Percentiles rank a stretch among this genome's conserved stretches.
phyloP scores from a whole-genome alignment of 2,113 vertebrate genomes.

The Tricholaema leucomelas region DNA sequence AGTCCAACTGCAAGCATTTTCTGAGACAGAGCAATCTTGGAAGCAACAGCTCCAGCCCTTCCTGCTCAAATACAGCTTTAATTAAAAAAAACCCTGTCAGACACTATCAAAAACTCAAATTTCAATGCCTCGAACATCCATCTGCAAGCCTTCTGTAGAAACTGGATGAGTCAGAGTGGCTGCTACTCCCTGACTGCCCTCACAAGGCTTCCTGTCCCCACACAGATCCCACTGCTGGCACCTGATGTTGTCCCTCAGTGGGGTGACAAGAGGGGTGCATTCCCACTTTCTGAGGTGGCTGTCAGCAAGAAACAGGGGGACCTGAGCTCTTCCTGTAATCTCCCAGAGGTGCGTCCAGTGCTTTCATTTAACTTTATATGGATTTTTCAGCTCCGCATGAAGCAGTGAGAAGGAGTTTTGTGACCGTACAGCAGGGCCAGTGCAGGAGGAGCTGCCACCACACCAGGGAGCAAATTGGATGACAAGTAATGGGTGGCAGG shows the following conservation, averaged over 20 bases:
- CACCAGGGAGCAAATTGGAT: background rate
- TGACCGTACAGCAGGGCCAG: background rate
- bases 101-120: background rate
- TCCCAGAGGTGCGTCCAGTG: background rate
- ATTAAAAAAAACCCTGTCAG: conserved; percentile 33
- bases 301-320: background rate
- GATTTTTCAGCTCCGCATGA: background rate
- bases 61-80: fast-evolving
- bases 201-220: background rate
- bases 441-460: background rate
- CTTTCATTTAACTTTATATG: background rate
- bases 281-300: fast-evolving
- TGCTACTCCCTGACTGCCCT: background rate
- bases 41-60: background rate
- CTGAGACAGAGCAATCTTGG: background rate
- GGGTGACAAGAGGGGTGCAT: background rate
- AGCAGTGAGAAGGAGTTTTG: background rate
- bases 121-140: background rate
- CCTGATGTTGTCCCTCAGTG: fast-evolving
- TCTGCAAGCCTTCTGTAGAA: background rate
- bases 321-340: background rate
- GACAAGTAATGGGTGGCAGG: background rate
- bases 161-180: background rate
- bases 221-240: background rate
- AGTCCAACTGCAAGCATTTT: background rate